Evolutionary conservation across 2,888 invertebrate genomes (phyloP).

Genomic region (Archips xylosteana): DNA sequence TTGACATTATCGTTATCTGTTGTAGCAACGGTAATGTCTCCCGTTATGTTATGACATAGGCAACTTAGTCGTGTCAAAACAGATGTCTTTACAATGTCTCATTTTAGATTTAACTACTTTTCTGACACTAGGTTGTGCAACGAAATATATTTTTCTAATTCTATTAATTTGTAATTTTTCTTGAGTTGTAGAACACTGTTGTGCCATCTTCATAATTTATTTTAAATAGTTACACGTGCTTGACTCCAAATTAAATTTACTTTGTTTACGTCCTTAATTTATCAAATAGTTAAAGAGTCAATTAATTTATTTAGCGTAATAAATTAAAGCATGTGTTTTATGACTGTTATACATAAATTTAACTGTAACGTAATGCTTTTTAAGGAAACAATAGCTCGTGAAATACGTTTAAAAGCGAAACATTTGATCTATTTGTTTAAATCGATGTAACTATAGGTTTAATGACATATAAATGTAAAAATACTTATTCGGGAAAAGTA

Average conservation of each 20-base stretch:
- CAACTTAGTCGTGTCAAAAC: conserved; percentile 32
- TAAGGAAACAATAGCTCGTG: conserved; percentile 34
- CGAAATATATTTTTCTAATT: conserved; percentile 53
- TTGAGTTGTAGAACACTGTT: conserved; percentile 47
- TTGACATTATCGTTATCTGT: conserved; percentile 17
- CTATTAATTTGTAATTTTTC: conserved; percentile 48
- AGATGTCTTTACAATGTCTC: conserved; percentile 32
- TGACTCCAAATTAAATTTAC: conserved; percentile 36
- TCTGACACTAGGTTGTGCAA: conserved; percentile 69
- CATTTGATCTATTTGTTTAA: conserved; percentile 39
- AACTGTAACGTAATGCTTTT: conserved; percentile 31
- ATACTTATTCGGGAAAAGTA: conserved; percentile 52
- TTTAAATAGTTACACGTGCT: conserved; percentile 43
- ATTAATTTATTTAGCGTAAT: conserved; percentile 59
- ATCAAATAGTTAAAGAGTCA: conserved; percentile 50
- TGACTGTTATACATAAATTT: conserved; percentile 40
- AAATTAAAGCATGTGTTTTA: conserved; percentile 46
- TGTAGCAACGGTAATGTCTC: neutral
- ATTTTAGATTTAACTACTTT: conserved; percentile 50
- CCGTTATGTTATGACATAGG: no score
- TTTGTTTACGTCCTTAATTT: conserved; percentile 33
- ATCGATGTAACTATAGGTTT: conserved; percentile 47
- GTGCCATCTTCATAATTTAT: conserved; percentile 56
- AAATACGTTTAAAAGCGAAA: conserved; percentile 34
- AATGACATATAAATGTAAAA: conserved; percentile 49